These are phyloP conservation scores for Grus americana DNA, from an alignment of 2,113 vertebrate species.

Conservation along the genomic window DNA sequence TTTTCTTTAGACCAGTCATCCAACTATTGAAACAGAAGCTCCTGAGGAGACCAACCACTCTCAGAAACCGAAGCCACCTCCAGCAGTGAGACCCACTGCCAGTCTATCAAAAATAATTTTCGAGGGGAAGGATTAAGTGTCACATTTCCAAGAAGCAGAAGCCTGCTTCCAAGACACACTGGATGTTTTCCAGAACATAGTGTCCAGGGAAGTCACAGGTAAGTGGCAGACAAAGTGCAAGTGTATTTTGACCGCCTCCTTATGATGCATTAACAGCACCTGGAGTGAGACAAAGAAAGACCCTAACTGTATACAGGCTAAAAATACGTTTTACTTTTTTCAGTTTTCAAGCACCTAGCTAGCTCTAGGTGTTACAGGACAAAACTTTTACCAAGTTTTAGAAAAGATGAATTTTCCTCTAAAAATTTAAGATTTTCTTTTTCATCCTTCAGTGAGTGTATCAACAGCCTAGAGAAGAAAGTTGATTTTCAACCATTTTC, in stretches of 20 bases:
- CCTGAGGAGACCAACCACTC: background rate
- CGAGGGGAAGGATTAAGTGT: background rate
- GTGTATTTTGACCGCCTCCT: conserved; percentile 2
- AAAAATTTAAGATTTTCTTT: background rate
- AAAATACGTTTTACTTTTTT: background rate
- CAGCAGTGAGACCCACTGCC: background rate
- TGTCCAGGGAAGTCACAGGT: conserved; percentile 8
- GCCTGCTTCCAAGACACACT: background rate
- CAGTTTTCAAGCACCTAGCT: background rate
- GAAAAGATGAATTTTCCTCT: background rate
- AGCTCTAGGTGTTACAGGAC: background rate
- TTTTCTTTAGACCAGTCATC: background rate
- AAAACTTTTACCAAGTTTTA: background rate
- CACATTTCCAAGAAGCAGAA: conserved; percentile 12
- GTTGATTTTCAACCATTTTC: background rate
- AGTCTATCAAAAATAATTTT: background rate
- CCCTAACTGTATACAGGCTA: background rate
- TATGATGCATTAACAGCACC: conserved; percentile 10
- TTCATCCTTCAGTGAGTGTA: background rate
- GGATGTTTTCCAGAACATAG: conserved; percentile 10
- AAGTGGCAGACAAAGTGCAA: conserved; percentile 1
- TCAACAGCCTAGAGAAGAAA: background rate
- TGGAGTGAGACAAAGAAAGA: background rate
- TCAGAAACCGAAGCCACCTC: background rate
- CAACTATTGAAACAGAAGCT: background rate